phyloP scores from a whole-genome alignment of 2,888 invertebrate species.

The Drosophila birchii region DNA sequence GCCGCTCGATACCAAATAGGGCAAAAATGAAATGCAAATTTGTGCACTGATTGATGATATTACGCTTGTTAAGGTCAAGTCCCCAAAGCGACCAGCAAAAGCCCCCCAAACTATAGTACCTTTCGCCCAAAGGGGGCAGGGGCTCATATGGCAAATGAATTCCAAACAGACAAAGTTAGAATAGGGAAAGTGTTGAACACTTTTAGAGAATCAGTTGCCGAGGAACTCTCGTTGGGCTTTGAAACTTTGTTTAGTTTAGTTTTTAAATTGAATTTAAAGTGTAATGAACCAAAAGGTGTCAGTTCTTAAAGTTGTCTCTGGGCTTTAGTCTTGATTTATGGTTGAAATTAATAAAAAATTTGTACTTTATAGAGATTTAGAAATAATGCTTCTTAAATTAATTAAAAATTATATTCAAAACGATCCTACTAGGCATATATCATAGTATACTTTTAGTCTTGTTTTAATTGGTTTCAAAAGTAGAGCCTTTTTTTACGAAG shows the following conservation, averaged over 20 bases:
- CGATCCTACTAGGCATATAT: background rate
- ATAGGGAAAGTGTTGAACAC: constrained; percentile 10
- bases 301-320: background rate
- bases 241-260: constrained; percentile 1
- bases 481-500: background rate
- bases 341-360: background rate
- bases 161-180: background rate
- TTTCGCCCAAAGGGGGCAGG: background rate
- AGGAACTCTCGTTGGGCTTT: background rate
- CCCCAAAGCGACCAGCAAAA: constrained; percentile 4
- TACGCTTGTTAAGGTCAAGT: constrained; percentile 49
- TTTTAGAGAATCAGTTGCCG: background rate
- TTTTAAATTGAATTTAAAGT: background rate
- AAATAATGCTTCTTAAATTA: too few relatives aligned
- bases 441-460: background rate
- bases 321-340: background rate
- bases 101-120: background rate
- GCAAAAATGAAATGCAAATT: constrained; percentile 61
- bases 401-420: background rate
- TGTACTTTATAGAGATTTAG: background rate
- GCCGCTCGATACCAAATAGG: constrained; percentile 51
- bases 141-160: constrained; percentile 20
- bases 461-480: background rate
- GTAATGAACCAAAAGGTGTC: background rate
- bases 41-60: constrained; percentile 77